Evolutionary conservation across 2,797 vertebrate genomes (phyloP), one percentile per base, ranked within the genome.

Genomic region (Peromyscus eremicus): DNA sequence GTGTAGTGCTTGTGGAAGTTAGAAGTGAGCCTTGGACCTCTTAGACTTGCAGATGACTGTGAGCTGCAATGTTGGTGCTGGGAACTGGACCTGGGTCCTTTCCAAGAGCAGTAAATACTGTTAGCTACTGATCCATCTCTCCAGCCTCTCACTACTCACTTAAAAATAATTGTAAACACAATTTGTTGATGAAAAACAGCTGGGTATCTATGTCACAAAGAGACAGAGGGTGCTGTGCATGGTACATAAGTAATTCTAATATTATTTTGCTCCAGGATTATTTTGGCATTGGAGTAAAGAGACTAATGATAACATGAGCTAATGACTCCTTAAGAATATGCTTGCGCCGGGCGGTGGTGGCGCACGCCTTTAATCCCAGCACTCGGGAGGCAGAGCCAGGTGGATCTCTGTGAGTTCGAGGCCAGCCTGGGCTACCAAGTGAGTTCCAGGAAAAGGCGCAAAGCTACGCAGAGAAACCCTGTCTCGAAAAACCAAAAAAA

Each of bases 271-370:
- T 75, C 16, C 52, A 57, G 57, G 40, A 62, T 91, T 2, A 21
- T 71, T 94, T 95, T 79, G 57, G 7, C 29, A 79, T 89, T 95
- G 91, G 34, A 76, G 46, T 60, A 79, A 89, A 12, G 34, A 94
- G 17, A 70, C 2, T 43, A 40, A 66, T 77, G 66, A 75, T 76
- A 82, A 77, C 43, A 81, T 34, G 5, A 76, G 64, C 77, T 12
- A 92, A 71, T 25, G 2, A 29, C 62, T 92, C 94, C 76, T 93
- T 75, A 89, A 89, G 91, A 21, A 92, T 57, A 10, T 79, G 16
- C 6, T 60, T 43, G 16, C 7, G n/a, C n/a, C n/a, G n/a, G n/a
- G n/a, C n/a, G n/a, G n/a, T n/a, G n/a, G n/a, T n/a, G n/a, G n/a
- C n/a, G n/a, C n/a, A n/a, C n/a, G n/a, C n/a, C n/a, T n/a, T n/a